Conservation (phyloP, 1,140 invertebrate species). For the Halesus radiatus region DNA sequence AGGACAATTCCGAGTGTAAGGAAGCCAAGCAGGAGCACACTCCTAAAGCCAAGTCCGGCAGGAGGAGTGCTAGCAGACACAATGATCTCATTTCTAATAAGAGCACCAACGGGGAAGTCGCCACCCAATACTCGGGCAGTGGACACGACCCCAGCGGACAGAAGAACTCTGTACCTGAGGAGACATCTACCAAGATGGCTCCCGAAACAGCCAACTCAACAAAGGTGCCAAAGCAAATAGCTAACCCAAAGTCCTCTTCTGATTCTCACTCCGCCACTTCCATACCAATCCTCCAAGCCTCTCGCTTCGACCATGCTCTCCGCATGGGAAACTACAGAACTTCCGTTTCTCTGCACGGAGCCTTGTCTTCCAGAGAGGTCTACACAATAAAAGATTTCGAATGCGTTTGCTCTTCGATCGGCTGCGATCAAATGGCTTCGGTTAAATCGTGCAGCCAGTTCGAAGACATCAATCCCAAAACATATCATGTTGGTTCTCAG, state of each 20-base stretch:
- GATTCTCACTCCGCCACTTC: conserved; percentile 62
- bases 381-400: conserved; percentile 44
- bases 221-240: neutral
- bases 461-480: conserved; percentile 11
- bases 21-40: neutral
- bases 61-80: neutral
- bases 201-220: conserved; percentile 5
- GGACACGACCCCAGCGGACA: neutral
- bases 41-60: neutral
- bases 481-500: conserved; percentile 19
- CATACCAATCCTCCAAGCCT: conserved; percentile 68
- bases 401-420: conserved; percentile 38
- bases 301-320: conserved; percentile 66
- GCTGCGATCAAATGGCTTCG: conserved; percentile 48
- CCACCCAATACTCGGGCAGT: neutral
- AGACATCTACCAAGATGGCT: neutral
- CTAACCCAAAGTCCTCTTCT: neutral
- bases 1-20: conserved; percentile 58
- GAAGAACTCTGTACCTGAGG: conserved; percentile 14
- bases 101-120: conserved; percentile 40
- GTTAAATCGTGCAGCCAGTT: conserved; percentile 20
- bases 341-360: conserved; percentile 42
- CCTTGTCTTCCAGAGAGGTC: conserved; percentile 35
- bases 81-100: conserved; percentile 44
- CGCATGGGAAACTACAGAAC: conserved; percentile 66